A percentile compares a stretch with the other conserved stretches of the same genome.
phyloP scores from a whole-genome alignment of 2,888 invertebrate species.

The Pedicia rivosa region DNA sequence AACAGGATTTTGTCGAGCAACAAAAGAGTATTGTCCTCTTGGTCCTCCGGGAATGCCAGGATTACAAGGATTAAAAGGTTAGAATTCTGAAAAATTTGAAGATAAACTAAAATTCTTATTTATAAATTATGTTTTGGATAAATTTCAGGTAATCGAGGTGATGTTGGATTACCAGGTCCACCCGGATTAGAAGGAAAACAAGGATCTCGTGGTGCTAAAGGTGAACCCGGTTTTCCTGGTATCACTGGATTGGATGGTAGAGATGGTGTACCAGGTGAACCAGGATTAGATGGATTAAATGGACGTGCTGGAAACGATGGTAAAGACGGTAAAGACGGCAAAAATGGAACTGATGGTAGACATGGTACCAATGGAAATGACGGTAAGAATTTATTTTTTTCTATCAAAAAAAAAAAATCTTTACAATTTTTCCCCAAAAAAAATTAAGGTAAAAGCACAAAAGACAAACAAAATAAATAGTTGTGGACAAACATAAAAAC shows the following conservation, averaged over 20 bases:
- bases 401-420: too few species aligned
- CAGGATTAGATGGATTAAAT: conserved; percentile 73
- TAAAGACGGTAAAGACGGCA: conserved; percentile 53
- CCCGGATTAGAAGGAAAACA: conserved; percentile 37
- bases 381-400: conserved; percentile 29
- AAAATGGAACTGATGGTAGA: conserved; percentile 39
- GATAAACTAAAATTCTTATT: too few species aligned
- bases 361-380: conserved; percentile 58
- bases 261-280: conserved; percentile 82
- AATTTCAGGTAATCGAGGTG: conserved; percentile 53
- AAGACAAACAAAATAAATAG: too few species aligned
- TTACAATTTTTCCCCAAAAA: too few species aligned
- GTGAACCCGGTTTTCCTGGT: conserved; percentile 45
- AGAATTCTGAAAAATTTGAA: too few species aligned
- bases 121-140: too few species aligned
- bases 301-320: conserved; percentile 78
- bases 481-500: too few species aligned
- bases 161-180: conserved; percentile 44
- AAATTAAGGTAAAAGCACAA: too few species aligned
- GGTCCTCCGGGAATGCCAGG: conserved; percentile 46
- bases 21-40: conserved; percentile 64
- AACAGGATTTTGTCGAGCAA: conserved; percentile 69
- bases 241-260: conserved; percentile 66
- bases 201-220: conserved; percentile 24
- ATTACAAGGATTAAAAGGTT: conserved; percentile 43